Evolutionary conservation across 2,888 invertebrate genomes (phyloP), one percentile per base, ranked within the genome.

Genomic region (Psylliodes chrysocephalus): DNA sequence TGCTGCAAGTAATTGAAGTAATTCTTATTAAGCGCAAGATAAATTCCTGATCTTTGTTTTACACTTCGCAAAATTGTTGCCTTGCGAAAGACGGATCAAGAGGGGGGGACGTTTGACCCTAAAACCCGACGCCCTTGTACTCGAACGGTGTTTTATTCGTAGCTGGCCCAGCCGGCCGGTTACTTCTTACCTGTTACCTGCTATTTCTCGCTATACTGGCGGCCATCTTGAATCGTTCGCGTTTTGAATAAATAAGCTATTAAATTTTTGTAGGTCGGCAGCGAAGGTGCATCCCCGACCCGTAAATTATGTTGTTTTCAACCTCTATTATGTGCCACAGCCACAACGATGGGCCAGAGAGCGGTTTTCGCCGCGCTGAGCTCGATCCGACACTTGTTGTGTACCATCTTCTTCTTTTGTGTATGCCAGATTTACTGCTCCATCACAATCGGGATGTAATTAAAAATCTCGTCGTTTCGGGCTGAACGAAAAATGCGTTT

Each of bases 211-310:
- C 54, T 51, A 47, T 55, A 55, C n/a, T n/a, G 75, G 74, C 82
- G 79, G 82, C 82, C 82, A 82, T 82, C 80, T 82, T 82, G 82
- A 81, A 82, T 82, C 80, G 81, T 82, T 82, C 81, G 79, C 81
- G 81, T 82, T 82, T 81, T 82, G 82, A 82, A 82, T 82, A 82
- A 82, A 82, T 82, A 82, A 82, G 82, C 82, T 82, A 82, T 82
- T 82, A 82, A 81, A 80, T 81, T 82, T 81, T 82, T 82, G 81
- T 82, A 78, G 81, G 81, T 81, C 81, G 81, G 76, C 71, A 76
- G 77, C 73, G 74, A 73, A 74, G 75, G 75, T 77, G 77, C 78
- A 79, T n/a, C 80, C 78, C 76, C 72, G 47, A 49, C 75, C 80
- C 80, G 81, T 82, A 82, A 82, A 82, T 82, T 81, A 82, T 82